phyloP scores from a whole-genome alignment of 1,140 invertebrate species.

The Drosophila biarmipes region DNA sequence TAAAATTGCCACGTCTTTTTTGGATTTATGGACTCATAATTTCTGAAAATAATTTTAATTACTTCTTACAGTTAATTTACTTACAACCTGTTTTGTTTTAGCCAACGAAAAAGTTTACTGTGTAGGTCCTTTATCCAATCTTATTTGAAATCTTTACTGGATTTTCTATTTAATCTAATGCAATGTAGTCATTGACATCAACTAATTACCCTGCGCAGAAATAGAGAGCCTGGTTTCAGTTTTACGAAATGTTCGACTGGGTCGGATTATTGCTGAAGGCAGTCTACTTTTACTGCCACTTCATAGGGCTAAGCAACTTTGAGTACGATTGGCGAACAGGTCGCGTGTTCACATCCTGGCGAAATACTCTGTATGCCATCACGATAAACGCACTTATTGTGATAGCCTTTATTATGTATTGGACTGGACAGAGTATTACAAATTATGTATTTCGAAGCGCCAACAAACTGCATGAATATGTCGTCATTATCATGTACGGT shows the following conservation, averaged over 20 bases:
- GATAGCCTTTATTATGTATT: background rate
- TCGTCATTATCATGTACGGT: background rate
- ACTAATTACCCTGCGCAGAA: background rate
- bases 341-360: background rate
- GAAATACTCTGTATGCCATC: background rate
- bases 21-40: too few relatives aligned
- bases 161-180: background rate
- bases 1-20: too few relatives aligned
- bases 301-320: slow-evolving; percentile 2
- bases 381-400: background rate
- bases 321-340: background rate
- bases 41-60: too few relatives aligned
- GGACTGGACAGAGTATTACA: background rate
- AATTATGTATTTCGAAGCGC: background rate
- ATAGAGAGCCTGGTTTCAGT: background rate
- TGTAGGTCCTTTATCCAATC: background rate
- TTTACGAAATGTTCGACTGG: background rate
- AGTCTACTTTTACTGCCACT: background rate
- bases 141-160: background rate
- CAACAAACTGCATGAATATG: background rate
- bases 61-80: too few relatives aligned
- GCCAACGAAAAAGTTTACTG: background rate
- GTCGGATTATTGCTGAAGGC: background rate
- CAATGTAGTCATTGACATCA: background rate
- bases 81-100: too few relatives aligned